Evolutionary conservation across 2,888 invertebrate genomes (phyloP).

Genomic region (Rugalucina vietnamica): DNA sequence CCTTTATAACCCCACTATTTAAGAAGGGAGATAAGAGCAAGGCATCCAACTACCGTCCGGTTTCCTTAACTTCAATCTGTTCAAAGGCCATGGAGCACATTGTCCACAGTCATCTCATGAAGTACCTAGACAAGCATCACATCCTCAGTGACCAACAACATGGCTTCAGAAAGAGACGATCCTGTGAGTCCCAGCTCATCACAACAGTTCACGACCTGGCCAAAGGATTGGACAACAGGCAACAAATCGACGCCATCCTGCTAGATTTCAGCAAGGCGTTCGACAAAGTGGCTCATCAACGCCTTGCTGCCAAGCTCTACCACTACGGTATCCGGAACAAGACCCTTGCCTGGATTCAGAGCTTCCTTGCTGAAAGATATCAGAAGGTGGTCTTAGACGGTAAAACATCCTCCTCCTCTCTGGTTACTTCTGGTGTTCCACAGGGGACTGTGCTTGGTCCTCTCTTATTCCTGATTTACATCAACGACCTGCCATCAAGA

Average conservation of each 20-base stretch:
- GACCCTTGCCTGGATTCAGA: too few relatives aligned
- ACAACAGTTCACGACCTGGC: background rate
- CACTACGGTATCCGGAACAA: too few relatives aligned
- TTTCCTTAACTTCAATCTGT: background rate
- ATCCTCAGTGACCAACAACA: background rate
- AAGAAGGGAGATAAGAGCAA: background rate
- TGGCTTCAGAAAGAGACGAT: background rate
- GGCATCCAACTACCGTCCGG: background rate
- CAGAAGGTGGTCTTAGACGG: too few relatives aligned
- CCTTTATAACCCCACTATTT: background rate
- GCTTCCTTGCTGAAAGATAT: too few relatives aligned
- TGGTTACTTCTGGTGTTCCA: too few relatives aligned
- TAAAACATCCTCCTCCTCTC: too few relatives aligned
- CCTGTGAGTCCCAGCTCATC: constrained; percentile 1
- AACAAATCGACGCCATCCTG: background rate
- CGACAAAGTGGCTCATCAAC: background rate
- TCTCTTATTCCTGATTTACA: too few relatives aligned
- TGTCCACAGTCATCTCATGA: background rate
- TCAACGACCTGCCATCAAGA: too few relatives aligned
- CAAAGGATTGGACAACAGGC: background rate
- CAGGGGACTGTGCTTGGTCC: too few relatives aligned
- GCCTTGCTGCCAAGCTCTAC: too few relatives aligned
- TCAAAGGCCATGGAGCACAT: background rate
- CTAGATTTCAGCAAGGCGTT: background rate
- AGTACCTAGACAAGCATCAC: background rate